Evolutionary conservation across 2,888 invertebrate genomes (phyloP).

Genomic region (Drosophila cracens): DNA sequence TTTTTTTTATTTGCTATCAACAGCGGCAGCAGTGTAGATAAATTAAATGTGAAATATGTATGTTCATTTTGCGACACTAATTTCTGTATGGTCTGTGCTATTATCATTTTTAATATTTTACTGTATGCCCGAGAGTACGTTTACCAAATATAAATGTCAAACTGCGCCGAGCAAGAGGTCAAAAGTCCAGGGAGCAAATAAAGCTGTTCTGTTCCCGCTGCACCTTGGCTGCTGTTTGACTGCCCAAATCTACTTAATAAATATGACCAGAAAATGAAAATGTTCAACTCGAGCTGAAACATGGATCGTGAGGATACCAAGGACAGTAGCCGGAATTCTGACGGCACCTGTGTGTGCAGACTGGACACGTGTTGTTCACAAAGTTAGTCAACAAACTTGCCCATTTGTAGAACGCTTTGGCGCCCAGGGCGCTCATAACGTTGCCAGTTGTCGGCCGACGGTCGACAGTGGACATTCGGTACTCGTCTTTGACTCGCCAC

Average conservation of each 20-base stretch:
- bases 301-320: neutral
- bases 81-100: constrained; percentile 52
- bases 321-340: constrained; percentile 23
- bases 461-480: constrained; percentile 32
- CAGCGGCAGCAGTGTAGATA: constrained; percentile 40
- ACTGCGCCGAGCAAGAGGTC: constrained; percentile 18
- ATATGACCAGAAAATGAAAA: constrained; percentile 67
- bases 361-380: constrained; percentile 62
- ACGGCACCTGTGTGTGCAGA: constrained; percentile 65
- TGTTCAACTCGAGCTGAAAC: constrained; percentile 59
- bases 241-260: constrained; percentile 71
- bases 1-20: constrained; percentile 15
- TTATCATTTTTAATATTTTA: constrained; percentile 64
- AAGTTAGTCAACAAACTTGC: constrained; percentile 76
- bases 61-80: constrained; percentile 62
- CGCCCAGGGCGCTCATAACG: constrained; percentile 41
- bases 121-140: constrained; percentile 14
- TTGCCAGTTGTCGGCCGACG: constrained; percentile 20
- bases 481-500: constrained; percentile 36
- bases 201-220: neutral
- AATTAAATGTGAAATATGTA: constrained; percentile 68
- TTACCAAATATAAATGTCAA: constrained; percentile 64
- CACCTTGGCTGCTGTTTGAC: constrained; percentile 5
- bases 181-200: constrained; percentile 20
- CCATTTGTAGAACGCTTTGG: constrained; percentile 42